These are phyloP conservation scores for Abrostola tripartita DNA, from an alignment of 2,888 invertebrate genomes.

Conservation along the genomic window DNA sequence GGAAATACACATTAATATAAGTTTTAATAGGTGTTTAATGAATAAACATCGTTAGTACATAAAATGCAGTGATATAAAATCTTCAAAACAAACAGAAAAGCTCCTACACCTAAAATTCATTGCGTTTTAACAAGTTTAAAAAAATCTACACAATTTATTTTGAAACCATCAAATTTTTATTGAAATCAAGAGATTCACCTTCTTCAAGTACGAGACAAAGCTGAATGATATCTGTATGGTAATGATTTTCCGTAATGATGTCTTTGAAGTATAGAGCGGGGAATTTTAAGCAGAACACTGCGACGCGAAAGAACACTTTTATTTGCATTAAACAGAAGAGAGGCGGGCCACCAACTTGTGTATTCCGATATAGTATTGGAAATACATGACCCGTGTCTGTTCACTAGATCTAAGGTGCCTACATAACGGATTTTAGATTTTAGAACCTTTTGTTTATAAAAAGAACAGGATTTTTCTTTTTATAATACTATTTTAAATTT, in stretches of 20 bases:
- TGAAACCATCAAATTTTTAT: conserved; percentile 33
- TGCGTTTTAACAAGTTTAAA: neutral
- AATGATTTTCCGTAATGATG: conserved; percentile 74
- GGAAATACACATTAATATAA: too few relatives aligned
- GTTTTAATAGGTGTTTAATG: too few relatives aligned
- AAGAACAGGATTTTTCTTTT: neutral
- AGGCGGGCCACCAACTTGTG: conserved; percentile 56
- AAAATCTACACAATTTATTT: conserved; percentile 14
- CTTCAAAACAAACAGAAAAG: neutral
- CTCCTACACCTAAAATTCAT: neutral
- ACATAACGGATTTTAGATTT: too few relatives aligned
- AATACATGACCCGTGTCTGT: conserved; percentile 19
- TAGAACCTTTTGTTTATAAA: too few relatives aligned
- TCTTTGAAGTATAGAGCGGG: conserved; percentile 75
- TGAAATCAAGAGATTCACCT: conserved; percentile 41
- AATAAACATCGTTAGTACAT: too few relatives aligned
- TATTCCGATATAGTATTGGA: conserved; percentile 22
- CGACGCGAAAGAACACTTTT: conserved; percentile 69
- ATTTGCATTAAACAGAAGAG: conserved; percentile 79
- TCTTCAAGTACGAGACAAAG: conserved; percentile 46
- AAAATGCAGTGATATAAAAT: too few relatives aligned
- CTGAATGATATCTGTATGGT: conserved; percentile 66
- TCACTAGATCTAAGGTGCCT: conserved; percentile 5
- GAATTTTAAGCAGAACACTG: conserved; percentile 74
- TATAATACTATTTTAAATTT: too few relatives aligned